Evolutionary conservation across 1,140 invertebrate genomes (phyloP).

Genomic region (Magallana gigas): DNA sequence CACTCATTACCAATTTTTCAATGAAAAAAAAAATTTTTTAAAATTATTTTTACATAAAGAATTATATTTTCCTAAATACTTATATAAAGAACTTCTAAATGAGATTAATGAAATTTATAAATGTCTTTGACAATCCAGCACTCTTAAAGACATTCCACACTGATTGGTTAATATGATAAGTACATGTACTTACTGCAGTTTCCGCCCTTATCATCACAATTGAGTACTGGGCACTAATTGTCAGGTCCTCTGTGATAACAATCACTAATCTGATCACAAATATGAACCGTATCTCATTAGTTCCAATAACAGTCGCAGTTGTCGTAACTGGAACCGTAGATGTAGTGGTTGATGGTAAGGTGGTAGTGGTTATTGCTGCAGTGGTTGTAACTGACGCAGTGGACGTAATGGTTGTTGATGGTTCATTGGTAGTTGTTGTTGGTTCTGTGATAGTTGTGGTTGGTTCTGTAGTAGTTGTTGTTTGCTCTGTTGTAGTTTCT

Average conservation of each 20-base stretch:
- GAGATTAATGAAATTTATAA: too few relatives aligned
- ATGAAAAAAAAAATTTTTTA: too few relatives aligned
- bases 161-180: background rate
- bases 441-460: background rate
- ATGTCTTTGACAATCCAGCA: too few relatives aligned
- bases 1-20: too few relatives aligned
- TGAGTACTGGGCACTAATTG: slow-evolving; percentile 5
- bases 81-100: too few relatives aligned
- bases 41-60: too few relatives aligned
- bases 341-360: background rate
- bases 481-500: background rate
- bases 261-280: background rate
- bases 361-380: background rate
- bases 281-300: background rate
- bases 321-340: background rate
- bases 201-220: background rate
- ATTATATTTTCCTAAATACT: too few relatives aligned
- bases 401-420: background rate
- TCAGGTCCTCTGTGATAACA: background rate
- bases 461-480: background rate
- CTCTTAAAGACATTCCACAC: too few relatives aligned
- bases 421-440: background rate
- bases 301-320: background rate
- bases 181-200: background rate
- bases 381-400: background rate